Evolutionary conservation across 2,797 vertebrate genomes (phyloP), one percentile per base, ranked within the genome.

Genomic region (Dermochelys coriacea): DNA sequence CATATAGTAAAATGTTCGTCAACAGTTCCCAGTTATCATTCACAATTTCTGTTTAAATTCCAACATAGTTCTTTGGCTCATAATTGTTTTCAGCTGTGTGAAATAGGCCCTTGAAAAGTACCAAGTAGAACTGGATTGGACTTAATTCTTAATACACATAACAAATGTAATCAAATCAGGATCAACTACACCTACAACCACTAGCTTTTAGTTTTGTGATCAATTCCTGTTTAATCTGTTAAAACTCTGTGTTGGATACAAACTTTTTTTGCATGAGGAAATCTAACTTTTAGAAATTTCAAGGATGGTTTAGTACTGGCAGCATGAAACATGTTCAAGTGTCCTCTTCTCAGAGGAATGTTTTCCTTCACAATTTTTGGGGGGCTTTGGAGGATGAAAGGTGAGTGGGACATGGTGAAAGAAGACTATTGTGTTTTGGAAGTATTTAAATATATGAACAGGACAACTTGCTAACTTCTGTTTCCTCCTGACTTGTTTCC

Each of bases 31-130:
- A 83, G 90, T 95, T 91, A 93, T 50, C 49, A 50, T 81, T 91
- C 25, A 23, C 6, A 52, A 86, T 95, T 93, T 80, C 45, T 90
- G 75, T 89, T 96, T 92, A 54, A 95, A 95, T 97, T 87, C 75
- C 95, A 88, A 92, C 50, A 86, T 5, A 11, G 7, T 86, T 52
- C 93, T 93, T 95, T 87, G 81, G 14, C 61, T 91, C 64, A 71
- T 71, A 71, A 37, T 71, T 71, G 64, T 71, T 37, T 71, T 71
- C 64, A 71, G 18, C 64, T 37, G 15, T 37, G 31, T 37, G 14
- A 71, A 37, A 37, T 11, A 71, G 64, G n/a, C n/a, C 19, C n/a
- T 68, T 37, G 31, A n/a, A 37, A 18, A 68, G n/a, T 37, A 68
- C 64, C 16, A 71, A 37, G n/a, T 71, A 18, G 34, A 71, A n/a